phyloP scores from a whole-genome alignment of 2,113 vertebrate genomes.

The Paramormyrops kingsleyae region DNA sequence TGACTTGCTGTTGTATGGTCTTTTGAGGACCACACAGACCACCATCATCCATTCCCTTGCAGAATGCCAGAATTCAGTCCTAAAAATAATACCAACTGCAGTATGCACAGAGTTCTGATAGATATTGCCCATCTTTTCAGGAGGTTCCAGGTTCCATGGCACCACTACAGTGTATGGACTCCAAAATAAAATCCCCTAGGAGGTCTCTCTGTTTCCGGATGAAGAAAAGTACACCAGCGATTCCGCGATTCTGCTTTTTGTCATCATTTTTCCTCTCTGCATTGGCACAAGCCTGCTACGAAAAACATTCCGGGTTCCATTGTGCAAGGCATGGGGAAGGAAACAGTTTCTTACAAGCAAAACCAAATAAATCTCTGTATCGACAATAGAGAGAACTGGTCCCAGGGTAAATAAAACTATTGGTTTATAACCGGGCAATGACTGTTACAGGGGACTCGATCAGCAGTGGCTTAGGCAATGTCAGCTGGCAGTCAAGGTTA shows the following conservation, averaged over 20 bases:
- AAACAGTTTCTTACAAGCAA: background rate
- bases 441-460: background rate
- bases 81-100: background rate
- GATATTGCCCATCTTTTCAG: background rate
- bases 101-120: background rate
- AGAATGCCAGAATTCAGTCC: background rate
- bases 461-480: background rate
- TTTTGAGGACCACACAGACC: background rate
- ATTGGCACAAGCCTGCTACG: background rate
- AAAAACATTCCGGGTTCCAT: background rate
- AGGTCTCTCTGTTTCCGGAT: background rate
- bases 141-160: background rate
- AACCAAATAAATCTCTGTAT: background rate
- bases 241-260: background rate
- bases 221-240: background rate
- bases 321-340: background rate
- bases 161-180: background rate
- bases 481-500: background rate
- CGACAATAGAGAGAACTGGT: background rate
- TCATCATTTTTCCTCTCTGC: background rate
- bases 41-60: background rate
- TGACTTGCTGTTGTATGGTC: background rate
- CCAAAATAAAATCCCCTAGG: background rate
- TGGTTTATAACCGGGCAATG: background rate
- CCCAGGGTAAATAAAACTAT: background rate